Evolutionary conservation across 2,888 invertebrate species (phyloP), one percentile per base, ranked within the genome.

Genomic region (Cheilosia variabilis): DNA sequence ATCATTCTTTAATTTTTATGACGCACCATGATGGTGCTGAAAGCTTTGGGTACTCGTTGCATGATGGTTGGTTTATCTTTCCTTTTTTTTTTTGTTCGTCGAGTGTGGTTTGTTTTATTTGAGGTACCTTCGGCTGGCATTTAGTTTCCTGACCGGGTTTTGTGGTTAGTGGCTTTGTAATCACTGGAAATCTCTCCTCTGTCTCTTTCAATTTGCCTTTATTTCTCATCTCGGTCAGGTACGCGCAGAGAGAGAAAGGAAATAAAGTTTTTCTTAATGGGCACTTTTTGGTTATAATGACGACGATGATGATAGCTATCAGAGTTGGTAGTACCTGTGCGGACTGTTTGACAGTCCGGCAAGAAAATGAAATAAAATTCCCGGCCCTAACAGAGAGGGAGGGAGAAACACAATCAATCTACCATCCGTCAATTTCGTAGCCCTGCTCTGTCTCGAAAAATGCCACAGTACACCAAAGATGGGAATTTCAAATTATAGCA

Each of bases 401-500:
- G 24, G 43, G 45, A 55, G 65, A 75, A 69, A 13, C 52, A 79
- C 76, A 86, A 86, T 86, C 86, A 81, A 86, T 86, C 81, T 81
- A 63, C 81, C 86, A 86, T 86, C 86, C 81, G 81, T 86, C 86
- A 86, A 81, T 81, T 81, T 73, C 47, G 60, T 77, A 57, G 69
- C 57, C 72, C 76, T 13, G 37, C 58, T 52, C 66, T 68, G 71
- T 77, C 15, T 27, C 76, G 68, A 86, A 86, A 81, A 86, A 86
- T 86, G 58, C 86, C 81, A 86, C 86, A 81, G 76, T 81, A 76
- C 76, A 68, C 86, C 86, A 86, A 81, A 86, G 86, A 86, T 81
- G 86, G 86, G 86, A 86, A 86, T 86, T 86, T 86, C 86, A 86
- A 86, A 86, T 86, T 86, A 86, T 86, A 86, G 86, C 86, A 81